These are phyloP conservation scores for Danaus chrysippus DNA, from an alignment of 2,888 invertebrate species.

Conservation along the genomic window DNA sequence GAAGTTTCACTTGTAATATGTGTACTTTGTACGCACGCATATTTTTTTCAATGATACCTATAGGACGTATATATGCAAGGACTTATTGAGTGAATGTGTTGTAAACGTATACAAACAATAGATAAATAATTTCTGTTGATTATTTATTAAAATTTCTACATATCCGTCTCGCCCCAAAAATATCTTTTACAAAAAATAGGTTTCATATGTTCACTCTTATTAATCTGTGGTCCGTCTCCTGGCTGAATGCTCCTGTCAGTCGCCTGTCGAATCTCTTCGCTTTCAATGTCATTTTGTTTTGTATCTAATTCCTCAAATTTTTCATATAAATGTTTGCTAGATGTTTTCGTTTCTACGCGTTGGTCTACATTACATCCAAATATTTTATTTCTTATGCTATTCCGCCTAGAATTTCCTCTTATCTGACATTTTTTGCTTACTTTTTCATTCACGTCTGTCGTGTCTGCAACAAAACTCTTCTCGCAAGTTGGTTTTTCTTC, in stretches of 20 bases:
- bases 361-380: not conserved
- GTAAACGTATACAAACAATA: not conserved
- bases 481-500: not conserved
- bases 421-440: not conserved
- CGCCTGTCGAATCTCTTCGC: not conserved
- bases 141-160: not conserved
- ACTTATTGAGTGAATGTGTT: no score
- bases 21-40: no score
- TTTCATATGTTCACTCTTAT: not conserved
- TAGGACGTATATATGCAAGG: no score
- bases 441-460: not conserved
- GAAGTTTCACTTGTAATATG: no score
- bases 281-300: slow-evolving; percentile 4
- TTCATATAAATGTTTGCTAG: slow-evolving; percentile 8
- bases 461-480: not conserved
- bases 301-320: not conserved
- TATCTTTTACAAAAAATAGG: slow-evolving; percentile 8
- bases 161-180: not conserved
- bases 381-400: not conserved
- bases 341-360: slow-evolving; percentile 5
- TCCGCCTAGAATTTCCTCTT: not conserved
- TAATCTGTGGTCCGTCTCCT: slow-evolving; percentile 13
- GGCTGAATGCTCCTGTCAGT: slow-evolving; percentile 7
- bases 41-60: no score
- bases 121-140: not conserved